Conservation (phyloP, 2,797 vertebrate species). For the Semaprochilodus insignis region DNA sequence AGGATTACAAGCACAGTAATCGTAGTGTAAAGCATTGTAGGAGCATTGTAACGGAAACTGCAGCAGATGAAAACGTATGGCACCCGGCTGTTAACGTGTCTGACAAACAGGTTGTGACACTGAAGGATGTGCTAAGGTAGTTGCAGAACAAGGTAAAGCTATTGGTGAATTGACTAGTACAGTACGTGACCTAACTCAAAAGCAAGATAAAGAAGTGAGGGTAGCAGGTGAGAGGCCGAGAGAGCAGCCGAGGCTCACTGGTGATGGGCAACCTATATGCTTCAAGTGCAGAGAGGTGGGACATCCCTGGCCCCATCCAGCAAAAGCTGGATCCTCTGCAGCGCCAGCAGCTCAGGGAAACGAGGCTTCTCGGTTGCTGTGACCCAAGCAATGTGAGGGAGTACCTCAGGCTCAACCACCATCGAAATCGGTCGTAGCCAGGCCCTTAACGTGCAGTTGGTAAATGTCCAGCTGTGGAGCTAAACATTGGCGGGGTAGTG, state of each 20-base stretch:
- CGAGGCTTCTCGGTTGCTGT: not conserved
- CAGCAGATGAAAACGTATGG: too few species aligned
- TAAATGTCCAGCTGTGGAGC: slow-evolving; percentile 27
- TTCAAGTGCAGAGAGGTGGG: not conserved
- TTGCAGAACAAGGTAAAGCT: too few species aligned
- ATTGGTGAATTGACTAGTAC: not conserved
- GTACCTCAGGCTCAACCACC: not conserved
- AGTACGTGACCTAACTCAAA: not conserved
- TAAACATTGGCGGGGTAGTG: too few species aligned
- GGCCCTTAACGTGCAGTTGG: slow-evolving; percentile 19
- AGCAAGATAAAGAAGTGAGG: not conserved
- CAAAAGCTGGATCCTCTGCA: not conserved
- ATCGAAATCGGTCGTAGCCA: too few species aligned
- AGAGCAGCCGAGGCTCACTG: not conserved
- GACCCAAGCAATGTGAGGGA: slow-evolving; percentile 17
- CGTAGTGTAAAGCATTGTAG: slow-evolving; percentile 5
- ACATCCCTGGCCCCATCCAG: not conserved
- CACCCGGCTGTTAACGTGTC: not conserved
- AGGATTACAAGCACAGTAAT: not conserved
- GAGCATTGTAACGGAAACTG: not conserved
- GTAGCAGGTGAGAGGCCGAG: not conserved
- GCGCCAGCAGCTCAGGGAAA: not conserved
- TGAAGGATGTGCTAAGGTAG: too few species aligned
- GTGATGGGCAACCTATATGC: not conserved
- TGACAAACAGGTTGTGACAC: too few species aligned